Base-by-base conservation (phyloP, 2,888 invertebrate species). In the Scotopteryx bipunctaria region DNA sequence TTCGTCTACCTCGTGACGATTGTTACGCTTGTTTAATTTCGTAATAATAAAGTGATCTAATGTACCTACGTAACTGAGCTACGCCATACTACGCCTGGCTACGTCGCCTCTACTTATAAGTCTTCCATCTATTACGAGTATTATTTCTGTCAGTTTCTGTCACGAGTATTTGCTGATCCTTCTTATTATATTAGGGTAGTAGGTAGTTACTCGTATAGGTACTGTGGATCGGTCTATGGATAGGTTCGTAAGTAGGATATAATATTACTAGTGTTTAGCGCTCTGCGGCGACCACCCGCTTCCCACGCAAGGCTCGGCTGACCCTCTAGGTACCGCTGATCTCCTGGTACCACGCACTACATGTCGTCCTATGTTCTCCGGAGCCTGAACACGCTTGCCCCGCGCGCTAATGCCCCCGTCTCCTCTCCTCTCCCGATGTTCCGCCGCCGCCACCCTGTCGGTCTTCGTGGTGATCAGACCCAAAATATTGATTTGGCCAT, bases 321-420 rank as follows among this genome's bases (percentile, higher is more conserved):
- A 78, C 78, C 71, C 71, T 61, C 64, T 66, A 63, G 58, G 62
- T 71, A 60, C 64, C 63, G 61, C 55, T 66, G 63, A 61, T 67
- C 66, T 35, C 66, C 55, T 27, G 41, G 44, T 37, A 45, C 45
- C 21, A 19, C 51, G 53, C 33, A 46, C 37, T 69, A 76, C 79
- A 77, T 53, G 70, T 58, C 66, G 61, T 67, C 69, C 68, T 67
- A 62, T 76, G 76, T 78, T 75, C 61, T 61, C 31, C 61, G 59
- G 56, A 64, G 62, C 56, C n/a, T 57, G 70, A 70, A 80, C 77
- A 83, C 67, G 78, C 59, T n/a, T n/a, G n/a, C n/a, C n/a, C n/a
- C n/a, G n/a, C 67, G 65, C 64, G 72, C 71, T 76, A 73, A 82
- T 78, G 76, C 81, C 75, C 69, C 78, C 78, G 80, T 80, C 83